A percentile compares a stretch with the other conserved stretches of the same genome.
Conservation (phyloP, 2,888 invertebrate genomes). For the Ellobium chinense region DNA sequence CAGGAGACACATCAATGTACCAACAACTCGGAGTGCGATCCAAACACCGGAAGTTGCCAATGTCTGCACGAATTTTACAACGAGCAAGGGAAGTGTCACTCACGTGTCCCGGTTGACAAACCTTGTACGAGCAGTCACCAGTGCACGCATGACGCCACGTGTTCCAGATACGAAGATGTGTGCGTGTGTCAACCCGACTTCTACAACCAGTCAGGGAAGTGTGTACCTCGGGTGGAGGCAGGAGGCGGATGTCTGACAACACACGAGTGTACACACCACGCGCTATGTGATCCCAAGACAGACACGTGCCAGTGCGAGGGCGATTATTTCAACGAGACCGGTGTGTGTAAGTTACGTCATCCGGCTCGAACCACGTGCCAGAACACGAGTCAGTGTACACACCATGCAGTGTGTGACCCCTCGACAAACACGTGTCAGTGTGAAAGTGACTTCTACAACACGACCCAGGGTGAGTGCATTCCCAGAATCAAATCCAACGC, state of each 20-base stretch:
- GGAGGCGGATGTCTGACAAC: constrained; percentile 30
- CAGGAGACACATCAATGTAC: constrained; percentile 16
- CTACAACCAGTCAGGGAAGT: constrained; percentile 34
- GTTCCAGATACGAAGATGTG: constrained; percentile 29
- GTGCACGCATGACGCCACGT: constrained; percentile 43
- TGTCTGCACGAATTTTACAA: constrained; percentile 41
- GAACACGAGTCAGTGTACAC: constrained; percentile 35
- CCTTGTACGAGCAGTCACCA: constrained; percentile 5
- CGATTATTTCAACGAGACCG: constrained; percentile 35
- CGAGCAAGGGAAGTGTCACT: constrained; percentile 37
- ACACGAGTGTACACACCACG: constrained; percentile 41
- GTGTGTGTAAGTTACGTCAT: constrained; percentile 13
- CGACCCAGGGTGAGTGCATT: constrained; percentile 31
- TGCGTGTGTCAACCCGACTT: constrained; percentile 40
- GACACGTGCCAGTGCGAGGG: constrained; percentile 35
- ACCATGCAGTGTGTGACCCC: constrained; percentile 39
- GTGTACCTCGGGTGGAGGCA: constrained; percentile 22
- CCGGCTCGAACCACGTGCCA: constrained; percentile 15
- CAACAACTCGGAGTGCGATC: constrained; percentile 31
- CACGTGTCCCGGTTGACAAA: constrained; percentile 4
- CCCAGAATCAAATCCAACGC: not conserved
- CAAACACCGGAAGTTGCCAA: not conserved
- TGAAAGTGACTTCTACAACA: constrained; percentile 30
- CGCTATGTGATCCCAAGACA: constrained; percentile 5
- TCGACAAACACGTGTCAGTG: constrained; percentile 36